Percentiles rank a stretch among this genome's conserved stretches.
Evolutionary conservation across 2,797 vertebrate genomes (phyloP).

Genomic region (Tauraco hartlaubi): DNA sequence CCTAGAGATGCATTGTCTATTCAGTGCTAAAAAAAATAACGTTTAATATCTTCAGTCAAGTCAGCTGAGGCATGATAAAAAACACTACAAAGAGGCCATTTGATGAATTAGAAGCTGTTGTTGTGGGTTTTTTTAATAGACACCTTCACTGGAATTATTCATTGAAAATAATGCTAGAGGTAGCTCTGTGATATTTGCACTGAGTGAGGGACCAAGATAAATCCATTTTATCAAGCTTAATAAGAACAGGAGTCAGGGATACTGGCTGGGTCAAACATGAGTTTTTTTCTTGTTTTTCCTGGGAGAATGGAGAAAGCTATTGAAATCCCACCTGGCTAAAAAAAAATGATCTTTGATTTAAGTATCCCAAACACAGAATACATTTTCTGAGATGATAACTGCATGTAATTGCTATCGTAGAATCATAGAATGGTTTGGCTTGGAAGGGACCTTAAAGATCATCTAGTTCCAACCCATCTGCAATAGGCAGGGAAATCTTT

Average conservation of each 20-base stretch:
- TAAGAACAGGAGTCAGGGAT: background rate
- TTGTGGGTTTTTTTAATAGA: background rate
- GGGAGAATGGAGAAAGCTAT: background rate
- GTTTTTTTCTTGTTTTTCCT: background rate
- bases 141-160: background rate
- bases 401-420: too few species aligned
- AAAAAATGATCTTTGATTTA: background rate
- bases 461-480: too few species aligned
- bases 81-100: background rate
- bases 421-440: too few species aligned
- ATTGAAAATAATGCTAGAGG: background rate
- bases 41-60: background rate
- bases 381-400: background rate
- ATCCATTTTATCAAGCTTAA: background rate
- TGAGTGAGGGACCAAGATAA: background rate
- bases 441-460: too few species aligned
- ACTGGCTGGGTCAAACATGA: background rate
- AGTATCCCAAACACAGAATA: background rate
- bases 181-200: background rate
- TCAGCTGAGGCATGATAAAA: background rate
- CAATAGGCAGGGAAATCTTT: too few species aligned
- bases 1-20: background rate
- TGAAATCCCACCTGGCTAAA: background rate
- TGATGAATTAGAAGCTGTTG: background rate
- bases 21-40: background rate